Evolutionary conservation across 2,888 invertebrate genomes (phyloP), one percentile per base, ranked within the genome.

Genomic region (Tridacna crocea): DNA sequence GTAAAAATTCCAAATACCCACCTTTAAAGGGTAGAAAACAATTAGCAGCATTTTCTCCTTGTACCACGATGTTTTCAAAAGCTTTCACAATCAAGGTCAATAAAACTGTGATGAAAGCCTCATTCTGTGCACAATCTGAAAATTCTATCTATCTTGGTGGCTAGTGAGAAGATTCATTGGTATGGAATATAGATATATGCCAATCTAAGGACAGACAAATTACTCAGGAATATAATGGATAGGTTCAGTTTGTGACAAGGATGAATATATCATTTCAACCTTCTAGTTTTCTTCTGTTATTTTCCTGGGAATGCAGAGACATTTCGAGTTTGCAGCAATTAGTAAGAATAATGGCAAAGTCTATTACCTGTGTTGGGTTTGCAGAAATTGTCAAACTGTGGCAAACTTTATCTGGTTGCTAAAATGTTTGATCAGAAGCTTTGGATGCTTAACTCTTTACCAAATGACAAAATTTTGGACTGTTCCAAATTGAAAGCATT

Each of bases 141-240:
- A 51, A 3, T 70, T 70, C 24, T 36, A 15, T 66, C 48, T 27
- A 47, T 47, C 47, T 70, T 70, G 22, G 24, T 24, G 47, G 70
- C 22, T 51, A 46, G 51, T 22, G 13, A 24, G 48, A 70, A 47
- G 70, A 70, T 70, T 70, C n/a, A 70, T 70, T 70, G 48, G 48
- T 70, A 51, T 70, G 70, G 51, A 70, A 70, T 70, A 70, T 70
- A 51, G 48, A 70, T 70, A 70, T 70, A 51, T 48, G 70, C 47
- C 70, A 70, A 70, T 70, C 48, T 70, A 13, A 36, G 22, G 47
- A 70, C 47, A 70, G 70, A 70, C 51, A 51, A 51, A 51, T 70
- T 51, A 51, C 51, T 12, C 24, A 51, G 51, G 51, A 70, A 70
- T 51, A 51, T 70, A 70, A 48, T 24, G 46, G 24, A 70, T 46